A percentile compares a stretch with the other conserved stretches of the same genome.
These are phyloP conservation scores for Spisula subtruncata DNA, from an alignment of 2,888 invertebrate species.

Conservation along the genomic window DNA sequence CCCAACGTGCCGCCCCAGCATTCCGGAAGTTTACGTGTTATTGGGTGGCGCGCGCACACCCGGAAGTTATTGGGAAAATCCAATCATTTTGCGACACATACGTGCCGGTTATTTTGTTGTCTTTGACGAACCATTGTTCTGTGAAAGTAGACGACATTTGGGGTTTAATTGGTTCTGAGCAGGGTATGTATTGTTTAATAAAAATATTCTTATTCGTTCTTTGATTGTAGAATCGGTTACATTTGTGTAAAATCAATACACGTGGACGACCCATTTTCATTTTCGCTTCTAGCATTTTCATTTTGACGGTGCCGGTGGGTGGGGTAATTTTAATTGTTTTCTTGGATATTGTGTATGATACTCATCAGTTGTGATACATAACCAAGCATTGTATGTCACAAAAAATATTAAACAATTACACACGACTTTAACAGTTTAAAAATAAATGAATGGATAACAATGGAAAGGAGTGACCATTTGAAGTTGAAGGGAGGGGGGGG, in stretches of 20 bases:
- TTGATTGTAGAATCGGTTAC: background rate
- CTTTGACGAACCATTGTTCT: background rate
- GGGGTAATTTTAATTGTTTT: background rate
- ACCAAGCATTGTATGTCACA: no score
- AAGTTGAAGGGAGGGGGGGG: no score
- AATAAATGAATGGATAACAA: no score
- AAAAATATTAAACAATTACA: no score
- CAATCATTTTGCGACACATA: slow-evolving; percentile 74
- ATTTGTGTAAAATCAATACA: slow-evolving; percentile 7
- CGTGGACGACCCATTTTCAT: slow-evolving; percentile 26
- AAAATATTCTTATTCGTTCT: background rate
- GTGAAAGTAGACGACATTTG: slow-evolving; percentile 22
- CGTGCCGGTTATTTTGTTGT: slow-evolving; percentile 42
- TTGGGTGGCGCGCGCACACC: slow-evolving; percentile 53
- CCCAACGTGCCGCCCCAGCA: background rate
- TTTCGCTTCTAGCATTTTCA: background rate
- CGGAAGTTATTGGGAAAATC: slow-evolving; percentile 66
- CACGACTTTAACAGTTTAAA: no score
- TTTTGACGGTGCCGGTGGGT: background rate
- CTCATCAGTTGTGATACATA: background rate
- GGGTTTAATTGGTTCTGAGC: background rate
- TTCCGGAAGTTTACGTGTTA: slow-evolving; percentile 69
- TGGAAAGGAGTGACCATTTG: no score
- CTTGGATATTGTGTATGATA: background rate
- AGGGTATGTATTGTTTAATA: slow-evolving; percentile 14